Conservation (phyloP, 2,888 invertebrate species). For the Drosophila picticornis region DNA sequence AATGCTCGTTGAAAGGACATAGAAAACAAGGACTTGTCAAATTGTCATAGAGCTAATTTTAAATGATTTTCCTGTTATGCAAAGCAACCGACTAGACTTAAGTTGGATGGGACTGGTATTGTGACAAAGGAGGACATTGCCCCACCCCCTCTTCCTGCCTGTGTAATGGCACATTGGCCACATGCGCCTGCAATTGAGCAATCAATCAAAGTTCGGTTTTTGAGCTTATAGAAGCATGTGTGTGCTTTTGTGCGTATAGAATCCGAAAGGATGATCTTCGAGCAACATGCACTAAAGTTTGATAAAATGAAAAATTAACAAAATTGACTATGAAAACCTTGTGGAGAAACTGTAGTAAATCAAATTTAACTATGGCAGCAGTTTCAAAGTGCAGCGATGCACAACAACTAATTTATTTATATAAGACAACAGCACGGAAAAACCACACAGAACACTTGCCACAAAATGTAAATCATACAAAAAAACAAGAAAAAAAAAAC, state of each 20-base stretch:
- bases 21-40: neutral
- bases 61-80: conserved; percentile 19
- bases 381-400: conserved; percentile 26
- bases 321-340: neutral
- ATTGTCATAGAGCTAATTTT: conserved; percentile 29
- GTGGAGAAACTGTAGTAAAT: conserved; percentile 13
- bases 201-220: conserved; percentile 28
- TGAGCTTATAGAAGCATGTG: neutral
- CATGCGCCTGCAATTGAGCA: conserved; percentile 17
- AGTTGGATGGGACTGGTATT: conserved; percentile 1
- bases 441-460: neutral
- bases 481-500: neutral
- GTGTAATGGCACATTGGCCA: neutral
- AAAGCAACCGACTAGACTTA: conserved; percentile 1
- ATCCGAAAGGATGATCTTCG: neutral
- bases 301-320: neutral
- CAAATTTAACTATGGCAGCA: conserved; percentile 12
- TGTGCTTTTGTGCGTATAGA: neutral
- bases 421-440: conserved; percentile 6
- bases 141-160: neutral
- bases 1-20: neutral
- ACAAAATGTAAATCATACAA: conserved; percentile 18
- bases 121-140: neutral
- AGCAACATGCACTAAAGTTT: conserved; percentile 3
- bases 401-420: conserved; percentile 36